Conservation (phyloP, 2,113 vertebrate species). For the Tapirus terrestris region DNA sequence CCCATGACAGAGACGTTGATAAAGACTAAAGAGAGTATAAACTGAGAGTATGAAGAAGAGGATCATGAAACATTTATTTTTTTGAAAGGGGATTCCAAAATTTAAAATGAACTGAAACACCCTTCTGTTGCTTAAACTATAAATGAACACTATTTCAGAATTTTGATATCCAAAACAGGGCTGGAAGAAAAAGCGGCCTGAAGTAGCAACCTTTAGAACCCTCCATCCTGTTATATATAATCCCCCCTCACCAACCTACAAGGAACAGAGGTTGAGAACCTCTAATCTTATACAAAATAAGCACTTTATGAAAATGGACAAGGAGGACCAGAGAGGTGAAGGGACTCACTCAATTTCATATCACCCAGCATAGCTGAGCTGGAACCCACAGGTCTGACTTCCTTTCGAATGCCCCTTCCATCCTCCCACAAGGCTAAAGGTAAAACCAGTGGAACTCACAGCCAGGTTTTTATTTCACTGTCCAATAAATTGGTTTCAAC, state of each 20-base stretch:
- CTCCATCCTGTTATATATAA: background rate
- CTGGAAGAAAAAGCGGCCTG: background rate
- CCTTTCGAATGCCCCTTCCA: background rate
- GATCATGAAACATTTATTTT: background rate
- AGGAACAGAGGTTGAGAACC: background rate
- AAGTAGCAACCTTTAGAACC: background rate
- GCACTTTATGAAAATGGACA: background rate
- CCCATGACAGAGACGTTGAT: constrained; percentile 14
- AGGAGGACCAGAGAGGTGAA: background rate
- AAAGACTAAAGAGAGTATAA: background rate
- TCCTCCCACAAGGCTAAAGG: background rate
- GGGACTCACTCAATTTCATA: background rate
- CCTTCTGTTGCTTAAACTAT: background rate
- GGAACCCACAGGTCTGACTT: background rate
- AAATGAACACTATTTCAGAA: background rate
- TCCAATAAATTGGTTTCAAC: background rate
- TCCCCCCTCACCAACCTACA: rapidly evolving
- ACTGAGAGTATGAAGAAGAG: background rate
- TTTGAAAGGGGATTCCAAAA: background rate
- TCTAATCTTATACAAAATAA: background rate
- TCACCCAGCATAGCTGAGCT: background rate
- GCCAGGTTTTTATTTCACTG: background rate
- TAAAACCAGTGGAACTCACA: background rate
- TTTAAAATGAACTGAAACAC: background rate
- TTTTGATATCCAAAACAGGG: background rate